Evolutionary conservation across 2,113 vertebrate species (phyloP).

Genomic region (Oncorhynchus kisutch): DNA sequence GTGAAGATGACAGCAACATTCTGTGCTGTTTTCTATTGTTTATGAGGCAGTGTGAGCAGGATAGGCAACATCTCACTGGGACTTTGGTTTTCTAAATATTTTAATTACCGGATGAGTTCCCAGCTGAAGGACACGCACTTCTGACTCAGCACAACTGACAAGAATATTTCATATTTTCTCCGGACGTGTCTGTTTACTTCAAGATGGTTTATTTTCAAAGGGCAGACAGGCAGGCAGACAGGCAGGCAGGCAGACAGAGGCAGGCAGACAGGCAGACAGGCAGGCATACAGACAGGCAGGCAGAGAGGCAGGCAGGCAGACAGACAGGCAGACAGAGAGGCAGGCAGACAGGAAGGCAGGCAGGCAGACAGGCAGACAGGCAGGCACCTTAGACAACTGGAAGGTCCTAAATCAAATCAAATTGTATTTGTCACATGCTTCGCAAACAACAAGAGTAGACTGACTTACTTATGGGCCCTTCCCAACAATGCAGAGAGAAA

Average conservation of each 20-base stretch:
- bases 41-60: conserved; percentile 8
- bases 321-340: too few relatives aligned
- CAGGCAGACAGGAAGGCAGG: not conserved
- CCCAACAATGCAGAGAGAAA: too few relatives aligned
- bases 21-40: conserved; percentile 11
- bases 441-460: too few relatives aligned
- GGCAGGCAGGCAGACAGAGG: too few relatives aligned
- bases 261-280: fast-evolving
- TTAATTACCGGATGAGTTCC: conserved; percentile 41
- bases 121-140: conserved; percentile 13
- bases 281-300: too few relatives aligned
- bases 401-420: too few relatives aligned
- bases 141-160: conserved; percentile 29
- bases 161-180: conserved; percentile 26
- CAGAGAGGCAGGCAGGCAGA: too few relatives aligned
- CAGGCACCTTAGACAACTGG: not conserved
- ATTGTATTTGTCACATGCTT: not conserved
- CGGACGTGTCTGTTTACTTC: not conserved
- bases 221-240: not conserved
- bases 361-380: too few relatives aligned
- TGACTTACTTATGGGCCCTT: too few relatives aligned
- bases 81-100: conserved; percentile 48
- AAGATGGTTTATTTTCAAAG: not conserved
- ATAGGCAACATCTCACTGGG: conserved; percentile 18
- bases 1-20: not conserved